phyloP scores from a whole-genome alignment of 1,140 invertebrate genomes.

The Nomia melanderi region DNA sequence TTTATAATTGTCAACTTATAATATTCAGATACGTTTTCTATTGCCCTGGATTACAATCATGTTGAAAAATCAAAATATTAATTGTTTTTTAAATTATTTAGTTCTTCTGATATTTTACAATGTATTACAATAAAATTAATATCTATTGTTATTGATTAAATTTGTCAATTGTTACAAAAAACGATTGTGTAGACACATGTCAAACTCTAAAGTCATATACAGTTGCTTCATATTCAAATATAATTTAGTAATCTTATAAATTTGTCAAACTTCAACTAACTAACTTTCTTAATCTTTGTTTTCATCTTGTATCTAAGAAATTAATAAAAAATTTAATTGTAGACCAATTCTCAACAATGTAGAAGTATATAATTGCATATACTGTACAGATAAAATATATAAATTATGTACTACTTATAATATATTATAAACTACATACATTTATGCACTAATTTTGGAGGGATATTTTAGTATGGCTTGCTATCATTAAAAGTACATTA shows the following conservation, averaged over 20 bases:
- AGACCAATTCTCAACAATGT: slow-evolving; percentile 28
- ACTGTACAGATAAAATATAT: slow-evolving; percentile 65
- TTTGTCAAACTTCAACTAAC: slow-evolving; percentile 47
- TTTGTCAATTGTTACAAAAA: slow-evolving; percentile 29
- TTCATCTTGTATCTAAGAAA: slow-evolving; percentile 29
- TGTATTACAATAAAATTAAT: background rate
- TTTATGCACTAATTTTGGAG: slow-evolving; percentile 9
- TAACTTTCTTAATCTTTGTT: slow-evolving; percentile 35
- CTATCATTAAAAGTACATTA: background rate
- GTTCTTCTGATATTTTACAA: slow-evolving; percentile 35
- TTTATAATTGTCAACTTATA: background rate
- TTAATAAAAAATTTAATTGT: slow-evolving; percentile 46
- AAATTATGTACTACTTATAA: slow-evolving; percentile 57
- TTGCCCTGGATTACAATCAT: slow-evolving; percentile 12
- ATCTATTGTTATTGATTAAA: background rate
- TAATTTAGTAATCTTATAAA: slow-evolving; percentile 41
- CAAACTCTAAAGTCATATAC: slow-evolving; percentile 34
- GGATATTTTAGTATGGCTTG: background rate
- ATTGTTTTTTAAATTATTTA: slow-evolving; percentile 21
- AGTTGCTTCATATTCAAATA: slow-evolving; percentile 27
- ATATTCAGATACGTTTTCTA: slow-evolving; percentile 1
- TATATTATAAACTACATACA: slow-evolving; percentile 41
- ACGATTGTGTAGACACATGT: slow-evolving; percentile 37
- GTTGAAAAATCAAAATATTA: slow-evolving; percentile 5
- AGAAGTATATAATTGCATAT: slow-evolving; percentile 58